Evolutionary conservation across 2,888 invertebrate genomes (phyloP).

Genomic region (Leptogaster cylindrica): DNA sequence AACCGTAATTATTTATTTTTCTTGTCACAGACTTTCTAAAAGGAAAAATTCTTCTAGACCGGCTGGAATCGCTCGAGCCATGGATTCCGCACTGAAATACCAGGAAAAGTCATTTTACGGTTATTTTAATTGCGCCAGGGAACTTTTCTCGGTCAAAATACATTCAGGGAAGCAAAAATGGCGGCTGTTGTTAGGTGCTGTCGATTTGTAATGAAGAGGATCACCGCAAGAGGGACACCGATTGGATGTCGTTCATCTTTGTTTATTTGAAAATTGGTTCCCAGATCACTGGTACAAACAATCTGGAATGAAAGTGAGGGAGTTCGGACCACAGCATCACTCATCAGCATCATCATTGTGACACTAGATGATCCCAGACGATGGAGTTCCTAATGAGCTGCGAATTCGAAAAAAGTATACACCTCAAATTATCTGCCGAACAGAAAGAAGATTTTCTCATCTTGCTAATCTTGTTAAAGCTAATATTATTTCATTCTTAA

Average conservation of each 20-base stretch:
- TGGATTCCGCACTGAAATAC: neutral
- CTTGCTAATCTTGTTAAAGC: neutral
- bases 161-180: no score
- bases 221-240: no score
- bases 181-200: no score
- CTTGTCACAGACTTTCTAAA: constrained; percentile 5
- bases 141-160: constrained; percentile 4
- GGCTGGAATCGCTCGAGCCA: neutral
- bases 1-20: neutral
- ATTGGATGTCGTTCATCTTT: no score
- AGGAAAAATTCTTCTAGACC: constrained; percentile 9
- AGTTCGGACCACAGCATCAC: no score
- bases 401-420: neutral
- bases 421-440: neutral
- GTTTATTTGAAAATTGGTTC: no score
- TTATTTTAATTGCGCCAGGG: constrained; percentile 3
- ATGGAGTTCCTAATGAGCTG: neutral
- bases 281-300: no score
- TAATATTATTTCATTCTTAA: neutral
- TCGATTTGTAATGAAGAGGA: no score
- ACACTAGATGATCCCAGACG: neutral
- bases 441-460: neutral
- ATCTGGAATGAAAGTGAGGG: no score
- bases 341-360: constrained; percentile 10
- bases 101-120: neutral